Base-by-base conservation (phyloP, 2,797 vertebrate genomes). In the Meriones psammophilus region DNA sequence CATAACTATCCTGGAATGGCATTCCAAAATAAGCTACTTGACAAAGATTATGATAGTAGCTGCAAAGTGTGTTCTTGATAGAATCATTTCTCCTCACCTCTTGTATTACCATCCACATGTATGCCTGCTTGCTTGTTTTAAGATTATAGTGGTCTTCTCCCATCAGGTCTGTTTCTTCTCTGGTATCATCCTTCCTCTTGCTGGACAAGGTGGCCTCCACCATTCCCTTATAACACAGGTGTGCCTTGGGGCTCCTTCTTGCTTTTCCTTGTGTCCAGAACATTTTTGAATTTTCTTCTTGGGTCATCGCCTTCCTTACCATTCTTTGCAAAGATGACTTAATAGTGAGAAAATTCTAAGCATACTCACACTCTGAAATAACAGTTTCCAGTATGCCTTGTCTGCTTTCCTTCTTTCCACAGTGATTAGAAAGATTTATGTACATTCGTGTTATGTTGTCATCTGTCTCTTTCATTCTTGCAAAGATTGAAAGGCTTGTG, bases 41-140 rank as follows among this genome's bases (percentile, higher is more conserved):
- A 58, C 15, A 14, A 85, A 88, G 36, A 10, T 81, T 36, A 36
- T 33, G n/a, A 39, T 0, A 89, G 26, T n/a, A 8, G 7, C 42
- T 94, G 89, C 46, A 83, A 83, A 68, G 26, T 46, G 8, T 36
- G 60, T 88, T 68, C 76, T 33, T 6, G 73, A 26, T 36, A n/a
- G 66, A 80, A 76, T 46, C 3, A 6, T 39, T 50, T 85, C 30
- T 50, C 5, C 1, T 28, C 12, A 28, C 5, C 68, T 22, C 74
- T 39, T 62, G 36, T 18, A n/a, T 7, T 1, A 2, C 20, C 28
- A 0, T 58, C 22, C 0, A n/a, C 5, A n/a, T n/a, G n/a, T n/a
- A n/a, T n/a, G n/a, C n/a, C n/a, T n/a, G n/a, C n/a, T n/a, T n/a
- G n/a, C n/a, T n/a, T n/a, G n/a, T n/a, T n/a, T n/a, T n/a, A n/a